phyloP scores from a whole-genome alignment of 1,140 invertebrate species.

The Lasioglossum albipes region DNA sequence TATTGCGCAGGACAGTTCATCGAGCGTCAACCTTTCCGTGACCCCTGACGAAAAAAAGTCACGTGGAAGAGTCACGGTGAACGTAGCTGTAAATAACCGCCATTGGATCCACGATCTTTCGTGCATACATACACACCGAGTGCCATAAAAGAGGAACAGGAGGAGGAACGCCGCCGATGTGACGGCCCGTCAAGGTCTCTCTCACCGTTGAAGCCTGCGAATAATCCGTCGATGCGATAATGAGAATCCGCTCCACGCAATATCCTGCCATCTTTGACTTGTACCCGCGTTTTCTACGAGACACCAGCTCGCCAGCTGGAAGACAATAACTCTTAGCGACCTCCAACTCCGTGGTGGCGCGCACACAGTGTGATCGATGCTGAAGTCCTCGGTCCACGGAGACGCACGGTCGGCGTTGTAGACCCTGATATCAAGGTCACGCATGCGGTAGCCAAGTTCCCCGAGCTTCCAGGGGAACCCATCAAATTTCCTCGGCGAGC shows the following conservation, averaged over 20 bases:
- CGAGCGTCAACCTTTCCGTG: slow-evolving; percentile 39
- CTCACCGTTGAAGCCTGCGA: neutral
- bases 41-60: slow-evolving; percentile 1
- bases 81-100: slow-evolving; percentile 29
- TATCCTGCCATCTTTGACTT: slow-evolving; percentile 40
- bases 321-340: neutral
- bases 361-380: neutral
- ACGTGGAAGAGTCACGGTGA: neutral
- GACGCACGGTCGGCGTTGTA: neutral
- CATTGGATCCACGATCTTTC: neutral
- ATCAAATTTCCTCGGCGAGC: slow-evolving; percentile 40
- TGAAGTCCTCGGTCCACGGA: neutral
- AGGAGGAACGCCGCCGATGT: slow-evolving; percentile 1
- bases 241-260: slow-evolving; percentile 23
- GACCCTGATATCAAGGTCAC: neutral
- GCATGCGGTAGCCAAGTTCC: slow-evolving; percentile 3
- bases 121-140: slow-evolving; percentile 3
- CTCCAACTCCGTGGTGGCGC: neutral
- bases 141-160: slow-evolving; percentile 45
- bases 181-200: slow-evolving; percentile 9
- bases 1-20: slow-evolving; percentile 55
- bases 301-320: neutral
- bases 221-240: slow-evolving; percentile 36
- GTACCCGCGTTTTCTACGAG: slow-evolving; percentile 15
- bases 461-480: slow-evolving; percentile 11